A percentile compares a stretch with the other conserved stretches of the same genome.
These are phyloP conservation scores for Mirza zaza DNA, from an alignment of 2,113 vertebrate genomes.

Conservation along the genomic window DNA sequence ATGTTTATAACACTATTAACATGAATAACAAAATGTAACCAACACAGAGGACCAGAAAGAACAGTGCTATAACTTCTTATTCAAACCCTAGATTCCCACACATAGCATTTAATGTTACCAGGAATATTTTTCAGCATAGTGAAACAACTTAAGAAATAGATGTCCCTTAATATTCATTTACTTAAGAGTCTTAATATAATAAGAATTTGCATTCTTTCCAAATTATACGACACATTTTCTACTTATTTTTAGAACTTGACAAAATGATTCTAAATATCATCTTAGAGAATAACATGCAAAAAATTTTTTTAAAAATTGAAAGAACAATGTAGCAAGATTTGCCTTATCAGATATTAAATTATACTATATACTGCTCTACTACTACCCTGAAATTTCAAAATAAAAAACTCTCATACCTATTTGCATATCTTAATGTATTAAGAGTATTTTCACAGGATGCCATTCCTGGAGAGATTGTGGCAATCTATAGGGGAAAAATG, in stretches of 20 bases:
- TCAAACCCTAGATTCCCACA: background rate
- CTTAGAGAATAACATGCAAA: background rate
- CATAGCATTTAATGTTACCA: background rate
- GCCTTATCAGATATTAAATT: slow-evolving; percentile 1
- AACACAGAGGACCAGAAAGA: background rate
- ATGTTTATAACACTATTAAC: background rate
- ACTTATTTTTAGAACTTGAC: slow-evolving; percentile 28
- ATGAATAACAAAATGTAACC: slow-evolving; percentile 18
- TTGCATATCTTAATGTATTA: slow-evolving; percentile 98
- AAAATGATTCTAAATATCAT: slow-evolving; percentile 30
- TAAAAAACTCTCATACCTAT: slow-evolving; percentile 89
- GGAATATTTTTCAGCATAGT: background rate
- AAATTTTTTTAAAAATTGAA: background rate
- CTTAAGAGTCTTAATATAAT: background rate
- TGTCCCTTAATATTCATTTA: background rate
- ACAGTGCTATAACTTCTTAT: background rate
- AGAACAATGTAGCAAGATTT: background rate
- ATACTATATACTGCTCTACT: background rate
- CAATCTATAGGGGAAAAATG: slow-evolving; percentile 88
- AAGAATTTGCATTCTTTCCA: slow-evolving; percentile 2
- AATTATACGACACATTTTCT: background rate
- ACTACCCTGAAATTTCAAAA: slow-evolving; percentile 43
- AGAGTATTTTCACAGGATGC: slow-evolving; percentile 99
- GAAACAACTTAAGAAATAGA: slow-evolving; percentile 28
- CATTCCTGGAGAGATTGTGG: slow-evolving; percentile 98